Percentiles rank a stretch among this genome's conserved stretches.
phyloP scores from a whole-genome alignment of 1,140 invertebrate species.

The Brachionus rotundiformis region DNA sequence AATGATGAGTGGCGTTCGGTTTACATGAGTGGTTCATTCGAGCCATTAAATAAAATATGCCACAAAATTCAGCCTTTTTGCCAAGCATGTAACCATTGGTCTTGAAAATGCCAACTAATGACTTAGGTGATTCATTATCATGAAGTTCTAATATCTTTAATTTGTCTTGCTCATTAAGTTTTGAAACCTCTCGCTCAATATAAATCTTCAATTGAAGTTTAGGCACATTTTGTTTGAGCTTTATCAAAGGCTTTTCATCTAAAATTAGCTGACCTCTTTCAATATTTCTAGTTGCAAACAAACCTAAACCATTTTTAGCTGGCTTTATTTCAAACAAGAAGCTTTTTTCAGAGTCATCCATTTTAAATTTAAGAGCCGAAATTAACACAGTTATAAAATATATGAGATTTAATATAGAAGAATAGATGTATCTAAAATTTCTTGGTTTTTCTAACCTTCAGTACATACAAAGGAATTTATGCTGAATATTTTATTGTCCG shows the following conservation, averaged over 20 bases:
- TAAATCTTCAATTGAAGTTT: not conserved
- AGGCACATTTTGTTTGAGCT: not conserved
- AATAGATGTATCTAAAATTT: not conserved
- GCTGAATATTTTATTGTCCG: not conserved
- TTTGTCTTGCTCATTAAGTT: not conserved
- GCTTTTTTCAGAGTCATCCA: not conserved
- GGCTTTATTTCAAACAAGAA: not conserved
- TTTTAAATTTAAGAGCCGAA: not conserved
- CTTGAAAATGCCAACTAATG: conserved; percentile 5
- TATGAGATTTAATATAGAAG: not conserved
- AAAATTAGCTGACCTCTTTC: conserved; percentile 1
- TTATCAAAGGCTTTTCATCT: conserved; percentile 3
- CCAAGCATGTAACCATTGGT: conserved; percentile 23
- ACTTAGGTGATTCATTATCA: not conserved
- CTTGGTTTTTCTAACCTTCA: not conserved
- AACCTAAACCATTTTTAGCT: not conserved
- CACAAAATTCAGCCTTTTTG: not conserved
- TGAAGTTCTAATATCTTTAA: not conserved
- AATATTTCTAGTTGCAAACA: not conserved
- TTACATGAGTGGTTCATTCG: not conserved
- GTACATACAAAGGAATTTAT: not conserved
- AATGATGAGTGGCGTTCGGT: not conserved
- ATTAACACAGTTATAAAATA: not conserved
- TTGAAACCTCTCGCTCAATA: not conserved
- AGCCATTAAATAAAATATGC: not conserved